phyloP scores from a whole-genome alignment of 53 echinoderm and acorn worm species.

The Astropecten irregularis region DNA sequence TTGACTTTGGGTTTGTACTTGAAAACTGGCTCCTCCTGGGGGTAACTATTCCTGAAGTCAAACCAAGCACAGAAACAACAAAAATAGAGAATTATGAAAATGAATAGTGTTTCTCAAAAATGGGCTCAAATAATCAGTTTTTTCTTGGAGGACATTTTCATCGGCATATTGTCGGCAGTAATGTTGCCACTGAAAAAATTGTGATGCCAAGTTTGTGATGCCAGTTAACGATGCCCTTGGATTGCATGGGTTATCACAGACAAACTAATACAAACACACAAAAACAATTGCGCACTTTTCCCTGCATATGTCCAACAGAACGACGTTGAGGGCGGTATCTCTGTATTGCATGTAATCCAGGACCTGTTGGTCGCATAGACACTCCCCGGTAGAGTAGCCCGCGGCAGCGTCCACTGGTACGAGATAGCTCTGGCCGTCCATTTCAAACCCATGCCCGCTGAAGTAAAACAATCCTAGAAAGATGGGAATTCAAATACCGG shows the following conservation, averaged over 20 bases:
- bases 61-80: not conserved
- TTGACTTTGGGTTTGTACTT: slow-evolving; percentile 52
- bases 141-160: too few species aligned
- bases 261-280: too few species aligned
- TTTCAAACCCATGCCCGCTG: slow-evolving; percentile 89
- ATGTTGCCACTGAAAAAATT: too few species aligned
- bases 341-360: slow-evolving; percentile 69
- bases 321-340: slow-evolving; percentile 81
- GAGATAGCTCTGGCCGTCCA: slow-evolving; percentile 73
- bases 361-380: slow-evolving; percentile 78
- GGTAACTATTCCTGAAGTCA: slow-evolving; percentile 68
- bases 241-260: too few species aligned
- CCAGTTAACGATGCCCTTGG: too few species aligned
- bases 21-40: slow-evolving; percentile 32
- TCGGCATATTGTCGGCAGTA: too few species aligned
- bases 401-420: slow-evolving; percentile 74
- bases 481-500: too few species aligned
- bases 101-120: too few species aligned
- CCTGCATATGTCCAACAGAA: slow-evolving; percentile 86
- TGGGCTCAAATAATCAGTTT: too few species aligned
- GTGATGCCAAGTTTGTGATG: too few species aligned
- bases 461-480: slow-evolving; percentile 90
- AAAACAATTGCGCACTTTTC: slow-evolving; percentile 46
- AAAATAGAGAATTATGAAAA: too few species aligned
- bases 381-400: slow-evolving; percentile 68